Conservation (phyloP, 2,113 vertebrate species). For the Cololabis saira region DNA sequence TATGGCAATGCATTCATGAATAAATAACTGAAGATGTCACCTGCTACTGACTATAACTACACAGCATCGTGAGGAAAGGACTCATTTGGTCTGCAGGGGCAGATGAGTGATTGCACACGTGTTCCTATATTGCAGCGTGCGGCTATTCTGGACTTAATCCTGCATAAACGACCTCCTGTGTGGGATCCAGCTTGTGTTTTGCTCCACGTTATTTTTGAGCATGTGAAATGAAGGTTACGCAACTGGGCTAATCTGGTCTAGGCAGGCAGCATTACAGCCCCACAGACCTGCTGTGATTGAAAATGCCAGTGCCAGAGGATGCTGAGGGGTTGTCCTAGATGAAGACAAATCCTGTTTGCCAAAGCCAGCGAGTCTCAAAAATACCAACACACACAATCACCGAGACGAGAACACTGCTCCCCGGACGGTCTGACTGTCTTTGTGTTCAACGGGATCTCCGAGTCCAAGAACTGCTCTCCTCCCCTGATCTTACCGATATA, state of each 20-base stretch:
- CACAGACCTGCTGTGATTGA: conserved; percentile 45
- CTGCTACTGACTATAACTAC: too few relatives aligned
- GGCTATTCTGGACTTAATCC: conserved; percentile 4
- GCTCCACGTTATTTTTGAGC: conserved; percentile 64
- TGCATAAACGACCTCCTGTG: conserved; percentile 6
- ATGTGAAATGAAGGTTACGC: conserved; percentile 61
- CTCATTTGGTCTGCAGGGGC: neutral
- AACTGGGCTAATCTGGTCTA: conserved; percentile 65
- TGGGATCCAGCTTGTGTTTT: conserved; percentile 39
- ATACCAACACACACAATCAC: neutral
- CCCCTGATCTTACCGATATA: too few relatives aligned
- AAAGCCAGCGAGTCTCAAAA: conserved; percentile 24
- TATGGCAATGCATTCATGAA: neutral
- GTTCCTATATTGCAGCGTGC: conserved; percentile 1
- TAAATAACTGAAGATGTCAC: too few relatives aligned
- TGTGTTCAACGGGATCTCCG: too few relatives aligned
- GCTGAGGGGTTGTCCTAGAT: conserved; percentile 17
- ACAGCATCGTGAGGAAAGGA: neutral
- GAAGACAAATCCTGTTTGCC: conserved; percentile 12
- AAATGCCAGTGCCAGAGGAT: conserved; percentile 53
- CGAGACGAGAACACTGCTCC: neutral
- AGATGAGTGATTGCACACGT: neutral
- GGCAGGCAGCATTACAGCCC: conserved; percentile 35
- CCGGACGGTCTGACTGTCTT: neutral
- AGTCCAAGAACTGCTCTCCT: neutral